Conservation (phyloP, 2,797 vertebrate species). For the Heliangelus exortis region DNA sequence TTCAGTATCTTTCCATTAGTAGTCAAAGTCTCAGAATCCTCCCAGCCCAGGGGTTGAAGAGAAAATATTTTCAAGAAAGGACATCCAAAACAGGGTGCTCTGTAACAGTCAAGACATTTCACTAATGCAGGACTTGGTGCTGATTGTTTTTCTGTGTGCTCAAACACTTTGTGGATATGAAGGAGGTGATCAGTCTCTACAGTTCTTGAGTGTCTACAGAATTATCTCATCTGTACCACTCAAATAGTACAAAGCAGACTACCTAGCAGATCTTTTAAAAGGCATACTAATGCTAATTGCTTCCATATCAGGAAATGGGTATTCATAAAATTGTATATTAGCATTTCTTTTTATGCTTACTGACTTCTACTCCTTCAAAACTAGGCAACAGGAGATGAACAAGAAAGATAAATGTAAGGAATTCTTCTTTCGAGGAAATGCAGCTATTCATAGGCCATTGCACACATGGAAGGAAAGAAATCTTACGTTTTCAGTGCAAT, state of each 20-base stretch:
- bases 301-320: background rate
- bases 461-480: background rate
- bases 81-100: background rate
- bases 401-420: background rate
- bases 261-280: background rate
- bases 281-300: background rate
- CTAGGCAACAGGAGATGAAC: background rate
- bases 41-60: background rate
- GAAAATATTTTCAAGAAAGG: background rate
- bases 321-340: background rate
- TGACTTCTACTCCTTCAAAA: background rate
- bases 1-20: background rate
- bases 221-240: background rate
- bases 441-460: background rate
- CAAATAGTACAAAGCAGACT: background rate
- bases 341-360: background rate
- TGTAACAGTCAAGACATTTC: background rate
- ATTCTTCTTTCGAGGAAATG: slow-evolving; percentile 18
- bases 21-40: background rate
- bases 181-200: background rate
- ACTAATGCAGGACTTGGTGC: background rate
- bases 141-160: background rate
- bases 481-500: background rate
- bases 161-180: background rate
- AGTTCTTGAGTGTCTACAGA: background rate